Base-by-base conservation (phyloP, 2,113 vertebrate species). In the Sinosuthora webbiana region DNA sequence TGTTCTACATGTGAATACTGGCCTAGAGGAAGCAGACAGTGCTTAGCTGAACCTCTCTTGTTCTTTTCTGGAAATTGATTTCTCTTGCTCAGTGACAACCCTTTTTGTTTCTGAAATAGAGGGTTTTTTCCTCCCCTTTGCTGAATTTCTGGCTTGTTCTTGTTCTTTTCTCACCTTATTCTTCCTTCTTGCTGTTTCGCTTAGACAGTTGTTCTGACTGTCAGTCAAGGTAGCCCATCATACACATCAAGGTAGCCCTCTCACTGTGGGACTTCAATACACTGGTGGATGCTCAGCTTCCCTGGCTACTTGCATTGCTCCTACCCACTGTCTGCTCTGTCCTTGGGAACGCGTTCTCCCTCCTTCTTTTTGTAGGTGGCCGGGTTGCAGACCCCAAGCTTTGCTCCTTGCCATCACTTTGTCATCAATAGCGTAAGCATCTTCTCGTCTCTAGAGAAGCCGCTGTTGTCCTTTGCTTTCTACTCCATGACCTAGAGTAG, bases 401-500 rank as follows among this genome's bases (percentile, higher is more conserved):
- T 68, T 85, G 53, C 53, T 59, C 30, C n/a, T 52, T 88, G 49
- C 71, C 50, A 45, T 71, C 71, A 22, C 53, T 65, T 62, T 73
- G 68, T 80, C 76, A 74, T 69, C 47, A 23, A 3, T 9, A 56
- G 8, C 3, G 14, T 63, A 33, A 88, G 39, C 42, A 41, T 23
- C 50, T 55, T 86, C 55, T 83, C n/a, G 30, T 39, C 64, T 78
- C 64, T 15, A 7, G 33, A 60, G 39, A n/a, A 82, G 52, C 75
- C 0, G 0, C 62, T 65, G 41, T 16, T 81, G 73, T 89, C 80
- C 45, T 81, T 80, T 17, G 15, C 24, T 53, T 57, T 13, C 20
- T 62, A 0, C 73, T 37, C 6, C 14, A 2, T 0, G 2, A 9
- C 0, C n/a, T n/a, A n/a, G n/a, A n/a, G n/a, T n/a, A n/a, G n/a